Base-by-base conservation (phyloP, 2,113 vertebrate species). In the Caranx melampygus region DNA sequence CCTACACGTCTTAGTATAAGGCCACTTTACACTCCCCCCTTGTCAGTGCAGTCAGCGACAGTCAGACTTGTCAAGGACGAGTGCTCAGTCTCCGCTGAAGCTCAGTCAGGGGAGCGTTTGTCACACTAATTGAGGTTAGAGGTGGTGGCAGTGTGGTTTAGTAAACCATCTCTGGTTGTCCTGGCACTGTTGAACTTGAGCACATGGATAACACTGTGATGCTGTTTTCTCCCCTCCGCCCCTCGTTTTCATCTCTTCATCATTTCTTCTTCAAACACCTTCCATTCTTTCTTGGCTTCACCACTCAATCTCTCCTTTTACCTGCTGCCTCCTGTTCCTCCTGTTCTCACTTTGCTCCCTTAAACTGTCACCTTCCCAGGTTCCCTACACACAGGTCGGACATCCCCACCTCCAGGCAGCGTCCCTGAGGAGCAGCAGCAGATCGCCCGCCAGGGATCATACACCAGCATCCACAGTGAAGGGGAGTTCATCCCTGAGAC, bases 391-490 rank as follows among this genome's bases (percentile, higher is more conserved):
- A 96, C 96, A 0, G 97, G 96, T 8, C 95, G 97, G 5, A 96
- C 96, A 54, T 98, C 97, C 0, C 97, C 97, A 0, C 97, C 97
- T 0, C 97, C 97, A 0, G 97, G 97, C 37, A 97, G 96, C 0
- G 96, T 98, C 45, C 97, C 97, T 0, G 96, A 97, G 84, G 97
- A 97, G 90, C 97, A 98, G 93, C 97, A 98, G 92, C 97, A 97
- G 90, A 97, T 97, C 0, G 96, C 96, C 1, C 96, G 97, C 31
- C 97, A 98, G 86, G 97, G 97, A 18, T 97, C 97, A 72, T 97
- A 96, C 79, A 97, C 96, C 88, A 97, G 97, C 94, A 97, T 98
- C 89, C 95, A 97, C 93, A 97, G 97, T 0, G 97, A 97, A 83
- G 97, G 97, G 6, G 96, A 98, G 89, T 98, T 98, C 91, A 98